phyloP scores from a whole-genome alignment of 2,888 invertebrate species.

The Cyrtodaria siliqua region DNA sequence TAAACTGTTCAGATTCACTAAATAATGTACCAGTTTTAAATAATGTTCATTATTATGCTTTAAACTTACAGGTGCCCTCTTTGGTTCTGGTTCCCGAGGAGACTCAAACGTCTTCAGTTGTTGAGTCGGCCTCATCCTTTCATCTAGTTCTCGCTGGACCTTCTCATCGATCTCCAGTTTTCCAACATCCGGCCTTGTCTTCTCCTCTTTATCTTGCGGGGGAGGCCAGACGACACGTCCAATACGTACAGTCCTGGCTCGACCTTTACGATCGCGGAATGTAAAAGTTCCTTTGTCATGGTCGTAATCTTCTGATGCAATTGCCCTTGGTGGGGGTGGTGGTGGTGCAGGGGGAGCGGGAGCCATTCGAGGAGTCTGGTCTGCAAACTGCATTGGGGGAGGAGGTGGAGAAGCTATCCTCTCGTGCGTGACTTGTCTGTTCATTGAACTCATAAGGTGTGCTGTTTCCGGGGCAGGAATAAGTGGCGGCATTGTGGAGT shows the following conservation, averaged over 20 bases:
- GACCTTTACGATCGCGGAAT: conserved; percentile 91
- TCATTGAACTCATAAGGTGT: conserved; percentile 30
- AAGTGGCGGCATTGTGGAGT: conserved; percentile 39
- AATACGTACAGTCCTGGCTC: conserved; percentile 97
- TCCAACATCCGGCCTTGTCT: conserved; percentile 76
- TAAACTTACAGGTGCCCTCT: neutral
- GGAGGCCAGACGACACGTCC: conserved; percentile 93
- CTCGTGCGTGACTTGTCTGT: conserved; percentile 50
- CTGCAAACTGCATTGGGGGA: conserved; percentile 64
- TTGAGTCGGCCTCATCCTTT: conserved; percentile 65
- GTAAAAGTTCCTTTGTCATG: conserved; percentile 76
- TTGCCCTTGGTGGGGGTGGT: conserved; percentile 89
- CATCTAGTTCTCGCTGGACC: conserved; percentile 73
- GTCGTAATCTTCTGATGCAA: conserved; percentile 60
- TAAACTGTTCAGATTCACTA: no score
- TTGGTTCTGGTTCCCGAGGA: neutral
- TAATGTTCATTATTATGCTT: no score
- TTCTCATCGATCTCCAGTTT: conserved; percentile 82
- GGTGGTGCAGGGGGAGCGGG: conserved; percentile 70
- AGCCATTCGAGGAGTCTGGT: conserved; percentile 64
- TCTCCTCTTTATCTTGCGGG: conserved; percentile 90
- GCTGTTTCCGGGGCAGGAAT: conserved; percentile 80
- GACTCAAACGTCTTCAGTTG: conserved; percentile 65
- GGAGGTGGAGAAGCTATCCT: conserved; percentile 68
- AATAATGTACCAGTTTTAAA: no score